Percentiles rank a stretch among this genome's conserved stretches.
phyloP scores from a whole-genome alignment of 2,113 vertebrate species.

The Urocolius indicus region DNA sequence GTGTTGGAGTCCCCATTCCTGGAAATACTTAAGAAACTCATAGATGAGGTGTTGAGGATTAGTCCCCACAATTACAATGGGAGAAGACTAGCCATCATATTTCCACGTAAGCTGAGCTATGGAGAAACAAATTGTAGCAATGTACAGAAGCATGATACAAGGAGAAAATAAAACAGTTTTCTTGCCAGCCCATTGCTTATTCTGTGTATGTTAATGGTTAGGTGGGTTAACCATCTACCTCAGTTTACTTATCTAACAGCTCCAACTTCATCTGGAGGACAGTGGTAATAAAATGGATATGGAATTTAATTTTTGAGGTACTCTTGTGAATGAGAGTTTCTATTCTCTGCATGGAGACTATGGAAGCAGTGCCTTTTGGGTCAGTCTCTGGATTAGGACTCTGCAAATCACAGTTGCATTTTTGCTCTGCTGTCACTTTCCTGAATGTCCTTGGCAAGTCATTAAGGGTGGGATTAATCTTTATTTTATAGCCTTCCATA shows the following conservation, averaged over 20 bases:
- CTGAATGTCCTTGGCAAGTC: neutral
- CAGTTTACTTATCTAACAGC: neutral
- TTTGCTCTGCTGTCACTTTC: neutral
- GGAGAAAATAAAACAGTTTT: neutral
- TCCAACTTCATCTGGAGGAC: neutral
- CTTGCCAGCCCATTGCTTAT: neutral
- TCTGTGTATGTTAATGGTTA: accelerated
- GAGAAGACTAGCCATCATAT: neutral
- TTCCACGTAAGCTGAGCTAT: neutral
- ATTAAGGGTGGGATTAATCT: neutral
- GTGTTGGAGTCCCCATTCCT: too few relatives aligned
- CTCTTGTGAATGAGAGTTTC: neutral
- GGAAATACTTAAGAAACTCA: too few relatives aligned
- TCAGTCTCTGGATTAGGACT: neutral
- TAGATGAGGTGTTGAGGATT: too few relatives aligned
- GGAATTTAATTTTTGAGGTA: neutral
- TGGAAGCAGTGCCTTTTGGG: neutral
- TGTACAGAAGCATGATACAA: neutral
- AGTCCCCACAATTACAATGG: neutral
- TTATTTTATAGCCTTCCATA: neutral
- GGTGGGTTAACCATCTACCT: neutral
- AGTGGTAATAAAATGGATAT: neutral
- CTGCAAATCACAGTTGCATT: neutral
- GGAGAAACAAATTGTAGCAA: neutral
- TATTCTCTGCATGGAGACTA: neutral